Evolutionary conservation across 2,888 invertebrate species (phyloP).

Genomic region (Limulus polyphemus): DNA sequence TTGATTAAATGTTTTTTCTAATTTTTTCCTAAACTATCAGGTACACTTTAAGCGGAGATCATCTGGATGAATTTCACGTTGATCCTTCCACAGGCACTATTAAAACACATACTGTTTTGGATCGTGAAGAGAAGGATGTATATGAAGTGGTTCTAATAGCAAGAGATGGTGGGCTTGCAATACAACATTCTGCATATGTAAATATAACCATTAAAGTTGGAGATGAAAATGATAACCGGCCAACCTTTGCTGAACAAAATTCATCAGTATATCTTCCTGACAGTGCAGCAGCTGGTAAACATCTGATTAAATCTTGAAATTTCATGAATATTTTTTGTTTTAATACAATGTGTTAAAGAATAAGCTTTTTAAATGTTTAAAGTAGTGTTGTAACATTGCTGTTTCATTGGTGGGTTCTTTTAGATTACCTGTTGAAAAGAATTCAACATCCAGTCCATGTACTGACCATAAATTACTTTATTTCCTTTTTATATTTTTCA

Average conservation of each 20-base stretch:
- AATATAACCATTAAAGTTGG: conserved; percentile 50
- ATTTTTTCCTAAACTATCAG: conserved; percentile 33
- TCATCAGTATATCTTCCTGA: conserved; percentile 73
- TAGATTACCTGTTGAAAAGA: too few relatives aligned
- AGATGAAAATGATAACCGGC: conserved; percentile 39
- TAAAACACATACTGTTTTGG: conserved; percentile 55
- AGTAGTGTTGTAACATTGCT: neutral
- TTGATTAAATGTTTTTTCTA: too few relatives aligned
- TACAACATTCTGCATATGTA: conserved; percentile 66
- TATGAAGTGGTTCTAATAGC: conserved; percentile 76
- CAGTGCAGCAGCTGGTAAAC: conserved; percentile 54
- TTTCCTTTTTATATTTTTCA: too few relatives aligned
- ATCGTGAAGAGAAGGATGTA: conserved; percentile 61
- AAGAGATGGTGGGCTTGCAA: conserved; percentile 74
- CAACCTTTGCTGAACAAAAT: conserved; percentile 47
- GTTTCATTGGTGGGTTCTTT: too few relatives aligned
- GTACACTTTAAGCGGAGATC: conserved; percentile 59
- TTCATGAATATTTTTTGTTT: neutral
- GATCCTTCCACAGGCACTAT: conserved; percentile 66
- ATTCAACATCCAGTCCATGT: too few relatives aligned
- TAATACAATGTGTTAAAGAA: neutral
- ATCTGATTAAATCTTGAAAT: neutral
- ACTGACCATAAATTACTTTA: too few relatives aligned
- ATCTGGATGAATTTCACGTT: conserved; percentile 61
- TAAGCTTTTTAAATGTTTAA: neutral